Percentiles rank a stretch among this genome's conserved stretches.
phyloP scores from a whole-genome alignment of 2,888 invertebrate genomes.

The Diarsia rubi region DNA sequence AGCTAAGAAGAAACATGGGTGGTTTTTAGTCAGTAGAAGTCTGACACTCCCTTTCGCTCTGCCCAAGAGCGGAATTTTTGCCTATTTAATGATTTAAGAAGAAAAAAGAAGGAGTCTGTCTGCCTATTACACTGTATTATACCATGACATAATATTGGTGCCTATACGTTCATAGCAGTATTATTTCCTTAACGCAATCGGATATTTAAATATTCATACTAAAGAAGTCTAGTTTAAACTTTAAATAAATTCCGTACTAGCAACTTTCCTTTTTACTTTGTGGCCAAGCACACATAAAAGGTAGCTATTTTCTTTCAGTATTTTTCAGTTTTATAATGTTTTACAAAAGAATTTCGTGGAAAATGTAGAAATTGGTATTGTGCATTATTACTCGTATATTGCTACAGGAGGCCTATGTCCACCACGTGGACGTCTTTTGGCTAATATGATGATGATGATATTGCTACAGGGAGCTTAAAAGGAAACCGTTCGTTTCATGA shows the following conservation, averaged over 20 bases:
- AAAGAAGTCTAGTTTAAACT: neutral
- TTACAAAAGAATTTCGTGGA: neutral
- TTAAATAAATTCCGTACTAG: conserved; percentile 13
- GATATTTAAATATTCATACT: neutral
- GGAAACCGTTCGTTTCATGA: neutral
- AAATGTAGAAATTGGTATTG: conserved; percentile 12
- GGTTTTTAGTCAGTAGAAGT: no score
- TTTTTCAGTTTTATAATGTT: conserved; percentile 19
- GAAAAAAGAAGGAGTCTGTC: no score
- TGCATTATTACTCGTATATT: conserved; percentile 8
- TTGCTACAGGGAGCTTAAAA: neutral
- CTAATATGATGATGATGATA: no score
- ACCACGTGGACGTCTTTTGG: no score
- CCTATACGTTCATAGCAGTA: no score
- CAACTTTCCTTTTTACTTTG: neutral
- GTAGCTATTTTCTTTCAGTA: conserved; percentile 14
- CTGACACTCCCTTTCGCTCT: no score
- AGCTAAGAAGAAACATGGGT: no score
- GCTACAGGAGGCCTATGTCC: no score
- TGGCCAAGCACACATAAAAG: conserved; percentile 9
- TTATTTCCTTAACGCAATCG: neutral
- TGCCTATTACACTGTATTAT: no score
- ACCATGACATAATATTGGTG: no score
- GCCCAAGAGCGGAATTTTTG: no score
- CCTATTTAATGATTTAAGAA: no score